phyloP scores from a whole-genome alignment of 2,113 vertebrate genomes.

The Carlito syrichta region DNA sequence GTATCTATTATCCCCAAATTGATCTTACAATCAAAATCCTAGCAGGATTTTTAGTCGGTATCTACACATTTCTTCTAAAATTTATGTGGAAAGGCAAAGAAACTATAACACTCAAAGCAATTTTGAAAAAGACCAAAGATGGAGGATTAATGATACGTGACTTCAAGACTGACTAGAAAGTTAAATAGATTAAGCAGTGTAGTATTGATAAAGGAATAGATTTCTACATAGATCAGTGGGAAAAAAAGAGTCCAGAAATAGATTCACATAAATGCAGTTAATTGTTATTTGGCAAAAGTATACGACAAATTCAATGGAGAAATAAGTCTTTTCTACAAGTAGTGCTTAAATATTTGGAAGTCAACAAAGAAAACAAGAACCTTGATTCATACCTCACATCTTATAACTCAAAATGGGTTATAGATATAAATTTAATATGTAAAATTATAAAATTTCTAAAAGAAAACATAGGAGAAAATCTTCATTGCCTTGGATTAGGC shows the following conservation, averaged over 20 bases:
- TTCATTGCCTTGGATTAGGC: neutral
- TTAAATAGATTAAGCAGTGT: neutral
- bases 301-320: neutral
- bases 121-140: neutral
- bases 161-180: neutral
- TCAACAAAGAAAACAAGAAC: neutral
- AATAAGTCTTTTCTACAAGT: neutral
- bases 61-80: neutral
- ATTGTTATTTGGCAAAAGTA: neutral
- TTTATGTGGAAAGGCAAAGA: neutral
- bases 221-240: neutral
- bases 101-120: neutral
- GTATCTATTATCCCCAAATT: neutral
- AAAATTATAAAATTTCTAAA: neutral
- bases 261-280: neutral
- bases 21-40: neutral
- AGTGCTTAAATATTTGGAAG: neutral
- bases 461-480: neutral
- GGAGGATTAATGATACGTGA: neutral
- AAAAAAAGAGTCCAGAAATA: neutral
- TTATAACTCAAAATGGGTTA: neutral
- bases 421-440: neutral
- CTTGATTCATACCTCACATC: neutral
- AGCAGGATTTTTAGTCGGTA: neutral
- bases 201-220: neutral